phyloP scores from a whole-genome alignment of 1,140 invertebrate species.

The Drosophila takahashii region DNA sequence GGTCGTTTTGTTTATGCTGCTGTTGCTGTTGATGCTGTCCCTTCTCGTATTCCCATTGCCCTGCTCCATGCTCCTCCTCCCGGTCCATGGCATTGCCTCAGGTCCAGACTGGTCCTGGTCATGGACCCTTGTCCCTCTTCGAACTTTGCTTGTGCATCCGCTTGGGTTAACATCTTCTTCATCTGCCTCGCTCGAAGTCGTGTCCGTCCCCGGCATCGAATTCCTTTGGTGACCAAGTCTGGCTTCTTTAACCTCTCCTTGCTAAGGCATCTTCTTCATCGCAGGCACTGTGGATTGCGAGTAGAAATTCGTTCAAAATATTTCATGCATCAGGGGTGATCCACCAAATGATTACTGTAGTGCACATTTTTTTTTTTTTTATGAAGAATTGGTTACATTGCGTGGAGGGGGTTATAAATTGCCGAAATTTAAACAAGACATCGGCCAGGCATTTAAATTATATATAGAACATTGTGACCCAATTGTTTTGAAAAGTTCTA shows the following conservation, averaged over 20 bases:
- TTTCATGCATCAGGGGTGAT: too few species aligned
- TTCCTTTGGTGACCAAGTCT: slow-evolving; percentile 43
- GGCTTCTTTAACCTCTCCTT: slow-evolving; percentile 40
- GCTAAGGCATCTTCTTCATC: slow-evolving; percentile 27
- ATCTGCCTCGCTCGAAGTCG: slow-evolving; percentile 24
- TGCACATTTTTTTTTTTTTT: too few species aligned
- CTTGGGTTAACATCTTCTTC: slow-evolving; percentile 55
- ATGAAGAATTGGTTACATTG: too few species aligned
- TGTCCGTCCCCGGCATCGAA: slow-evolving; percentile 28
- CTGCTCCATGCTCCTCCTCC: not conserved
- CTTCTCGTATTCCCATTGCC: slow-evolving; percentile 6
- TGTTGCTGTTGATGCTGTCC: slow-evolving; percentile 26
- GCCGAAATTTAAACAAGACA: too few species aligned
- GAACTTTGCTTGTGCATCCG: slow-evolving; percentile 27
- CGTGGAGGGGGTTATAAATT: too few species aligned
- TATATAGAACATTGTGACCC: too few species aligned
- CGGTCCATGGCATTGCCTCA: not conserved
- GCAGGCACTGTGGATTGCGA: slow-evolving; percentile 21
- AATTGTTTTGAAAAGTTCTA: too few species aligned
- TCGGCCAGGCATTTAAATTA: too few species aligned
- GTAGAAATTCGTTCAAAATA: not conserved
- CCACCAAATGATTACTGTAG: too few species aligned
- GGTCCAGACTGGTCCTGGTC: slow-evolving; percentile 49
- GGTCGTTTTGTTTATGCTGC: slow-evolving; percentile 55
- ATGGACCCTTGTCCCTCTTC: slow-evolving; percentile 48